These are phyloP conservation scores for Taeniopygia guttata DNA, from an alignment of 2,797 vertebrate species.

Conservation along the genomic window DNA sequence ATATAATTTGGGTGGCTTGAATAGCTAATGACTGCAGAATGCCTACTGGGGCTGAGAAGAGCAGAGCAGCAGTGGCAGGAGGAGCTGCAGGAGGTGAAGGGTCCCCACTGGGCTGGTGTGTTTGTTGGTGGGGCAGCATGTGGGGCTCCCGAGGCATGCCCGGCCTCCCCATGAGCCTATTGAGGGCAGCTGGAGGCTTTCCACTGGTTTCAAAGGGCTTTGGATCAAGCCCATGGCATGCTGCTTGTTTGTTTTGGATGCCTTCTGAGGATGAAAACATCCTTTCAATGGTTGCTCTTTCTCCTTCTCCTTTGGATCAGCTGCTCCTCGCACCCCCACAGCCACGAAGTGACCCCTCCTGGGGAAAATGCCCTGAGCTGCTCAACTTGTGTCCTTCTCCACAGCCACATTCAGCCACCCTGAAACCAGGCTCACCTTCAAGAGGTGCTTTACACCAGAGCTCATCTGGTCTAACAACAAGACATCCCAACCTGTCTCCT, in stretches of 20 bases:
- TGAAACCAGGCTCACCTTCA: background rate
- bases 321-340: background rate
- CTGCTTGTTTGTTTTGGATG: conserved; percentile 52
- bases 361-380: background rate
- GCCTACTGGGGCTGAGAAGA: background rate
- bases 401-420: background rate
- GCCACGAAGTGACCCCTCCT: background rate
- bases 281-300: conserved; percentile 24
- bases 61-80: background rate
- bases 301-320: background rate
- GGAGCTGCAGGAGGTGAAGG: background rate
- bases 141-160: background rate
- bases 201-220: background rate
- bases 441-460: background rate
- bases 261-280: background rate
- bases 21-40: background rate
- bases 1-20: background rate
- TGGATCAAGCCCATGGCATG: background rate
- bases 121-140: background rate
- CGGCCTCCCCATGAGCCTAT: background rate
- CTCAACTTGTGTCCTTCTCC: background rate
- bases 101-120: rapidly evolving
- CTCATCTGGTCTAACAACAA: background rate
- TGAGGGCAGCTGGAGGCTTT: conserved; percentile 23
- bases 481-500: background rate